phyloP scores from a whole-genome alignment of 2,113 vertebrate species.

The Pterophyllum scalare region DNA sequence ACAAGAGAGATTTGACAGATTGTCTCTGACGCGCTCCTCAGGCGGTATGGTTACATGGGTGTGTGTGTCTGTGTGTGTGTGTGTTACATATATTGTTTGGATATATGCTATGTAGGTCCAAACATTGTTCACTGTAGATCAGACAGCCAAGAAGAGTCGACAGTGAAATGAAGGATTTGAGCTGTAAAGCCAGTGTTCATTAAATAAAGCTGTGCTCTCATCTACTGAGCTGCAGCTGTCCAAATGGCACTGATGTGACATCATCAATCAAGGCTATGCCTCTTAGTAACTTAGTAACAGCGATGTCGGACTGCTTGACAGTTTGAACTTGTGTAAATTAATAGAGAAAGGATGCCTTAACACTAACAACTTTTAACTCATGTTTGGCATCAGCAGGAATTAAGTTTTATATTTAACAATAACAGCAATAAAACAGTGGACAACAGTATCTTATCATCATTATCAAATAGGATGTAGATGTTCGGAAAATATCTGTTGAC shows the following conservation, averaged over 20 bases:
- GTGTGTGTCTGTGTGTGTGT: background rate
- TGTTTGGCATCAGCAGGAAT: background rate
- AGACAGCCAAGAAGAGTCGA: constrained; percentile 6
- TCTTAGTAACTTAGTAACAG: constrained; percentile 6
- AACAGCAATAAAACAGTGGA: background rate
- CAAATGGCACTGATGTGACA: constrained; percentile 30
- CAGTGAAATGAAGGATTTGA: constrained; percentile 47
- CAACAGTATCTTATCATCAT: background rate
- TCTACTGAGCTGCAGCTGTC: constrained; percentile 56
- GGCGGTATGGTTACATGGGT: background rate
- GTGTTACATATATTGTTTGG: no score
- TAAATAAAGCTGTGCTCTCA: constrained; percentile 52
- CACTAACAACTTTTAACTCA: no score
- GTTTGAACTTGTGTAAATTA: background rate
- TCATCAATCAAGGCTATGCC: background rate
- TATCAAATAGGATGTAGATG: background rate
- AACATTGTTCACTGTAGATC: background rate
- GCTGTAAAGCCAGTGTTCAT: constrained; percentile 20
- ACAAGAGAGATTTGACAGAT: constrained; percentile 4
- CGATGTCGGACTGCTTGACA: background rate
- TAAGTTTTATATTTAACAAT: background rate
- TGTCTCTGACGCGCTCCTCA: constrained; percentile 6
- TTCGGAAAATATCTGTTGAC: background rate
- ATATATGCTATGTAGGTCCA: background rate
- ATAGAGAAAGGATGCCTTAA: background rate